Conservation (phyloP, 2,113 vertebrate species). For the Trematomus loennbergii region DNA sequence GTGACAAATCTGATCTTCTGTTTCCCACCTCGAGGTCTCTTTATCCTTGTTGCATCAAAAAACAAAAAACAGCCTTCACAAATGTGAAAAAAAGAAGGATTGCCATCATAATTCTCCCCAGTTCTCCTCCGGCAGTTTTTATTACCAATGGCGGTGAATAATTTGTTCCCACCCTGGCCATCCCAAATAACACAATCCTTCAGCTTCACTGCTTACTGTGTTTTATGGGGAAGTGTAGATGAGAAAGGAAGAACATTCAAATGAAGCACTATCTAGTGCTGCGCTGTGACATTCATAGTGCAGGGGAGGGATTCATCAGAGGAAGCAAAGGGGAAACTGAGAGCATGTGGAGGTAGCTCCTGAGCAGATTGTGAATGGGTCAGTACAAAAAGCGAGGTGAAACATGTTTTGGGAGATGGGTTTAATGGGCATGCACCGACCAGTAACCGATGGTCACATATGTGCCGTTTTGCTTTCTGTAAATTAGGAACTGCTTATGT, state of each 20-base stretch:
- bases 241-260: constrained; percentile 72
- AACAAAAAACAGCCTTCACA: constrained; percentile 56
- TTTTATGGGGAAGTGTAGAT: constrained; percentile 69
- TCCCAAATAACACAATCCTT: constrained; percentile 76
- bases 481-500: constrained; percentile 71
- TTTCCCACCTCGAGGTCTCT: constrained; percentile 68
- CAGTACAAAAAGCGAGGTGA: constrained; percentile 22
- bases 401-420: constrained; percentile 21
- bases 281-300: constrained; percentile 38
- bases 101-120: constrained; percentile 77
- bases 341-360: constrained; percentile 5
- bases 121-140: constrained; percentile 79
- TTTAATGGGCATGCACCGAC: constrained; percentile 4
- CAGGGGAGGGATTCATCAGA: constrained; percentile 52
- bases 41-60: constrained; percentile 65
- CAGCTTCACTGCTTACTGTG: constrained; percentile 73
- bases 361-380: constrained; percentile 32
- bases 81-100: constrained; percentile 75
- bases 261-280: constrained; percentile 67
- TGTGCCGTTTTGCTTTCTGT: constrained; percentile 64
- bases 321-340: neutral
- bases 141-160: constrained; percentile 76
- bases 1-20: constrained; percentile 61
- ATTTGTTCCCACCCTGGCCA: constrained; percentile 71
- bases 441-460: constrained; percentile 45